phyloP scores from a whole-genome alignment of 2,797 vertebrate species.

The Danio kyathit region DNA sequence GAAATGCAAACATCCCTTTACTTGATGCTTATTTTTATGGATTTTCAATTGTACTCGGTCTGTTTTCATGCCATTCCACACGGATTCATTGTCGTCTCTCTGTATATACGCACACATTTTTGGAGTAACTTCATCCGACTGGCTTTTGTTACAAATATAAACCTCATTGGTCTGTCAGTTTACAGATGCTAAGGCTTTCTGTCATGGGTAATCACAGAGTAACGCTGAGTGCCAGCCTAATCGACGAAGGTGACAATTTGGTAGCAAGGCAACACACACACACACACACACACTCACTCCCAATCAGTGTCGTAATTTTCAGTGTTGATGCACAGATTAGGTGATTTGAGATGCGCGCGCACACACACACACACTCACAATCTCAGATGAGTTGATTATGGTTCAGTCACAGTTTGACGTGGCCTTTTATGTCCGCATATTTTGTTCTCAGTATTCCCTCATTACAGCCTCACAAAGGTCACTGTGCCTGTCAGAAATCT shows the following conservation, averaged over 20 bases:
- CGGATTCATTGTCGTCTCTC: conserved; percentile 3
- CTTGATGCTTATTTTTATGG: conserved; percentile 68
- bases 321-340: conserved; percentile 58
- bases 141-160: conserved; percentile 37
- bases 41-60: conserved; percentile 56
- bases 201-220: conserved; percentile 44
- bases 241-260: conserved; percentile 58
- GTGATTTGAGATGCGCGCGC: conserved; percentile 40
- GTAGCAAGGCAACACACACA: conserved; percentile 49
- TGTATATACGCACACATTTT: conserved; percentile 11
- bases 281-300: conserved; percentile 31
- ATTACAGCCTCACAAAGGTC: conserved; percentile 76
- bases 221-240: conserved; percentile 50
- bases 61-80: conserved; percentile 33
- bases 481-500: conserved; percentile 68
- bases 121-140: conserved; percentile 23
- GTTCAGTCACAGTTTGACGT: conserved; percentile 67
- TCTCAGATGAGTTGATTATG: conserved; percentile 53
- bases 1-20: conserved; percentile 85
- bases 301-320: conserved; percentile 51
- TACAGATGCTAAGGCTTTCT: conserved; percentile 53
- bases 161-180: conserved; percentile 48
- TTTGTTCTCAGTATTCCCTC: conserved; percentile 62
- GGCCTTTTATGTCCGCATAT: conserved; percentile 57
- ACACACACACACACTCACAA: conserved; percentile 4